Evolutionary conservation across 2,888 invertebrate species (phyloP).

Genomic region (Heliothis peltigera): DNA sequence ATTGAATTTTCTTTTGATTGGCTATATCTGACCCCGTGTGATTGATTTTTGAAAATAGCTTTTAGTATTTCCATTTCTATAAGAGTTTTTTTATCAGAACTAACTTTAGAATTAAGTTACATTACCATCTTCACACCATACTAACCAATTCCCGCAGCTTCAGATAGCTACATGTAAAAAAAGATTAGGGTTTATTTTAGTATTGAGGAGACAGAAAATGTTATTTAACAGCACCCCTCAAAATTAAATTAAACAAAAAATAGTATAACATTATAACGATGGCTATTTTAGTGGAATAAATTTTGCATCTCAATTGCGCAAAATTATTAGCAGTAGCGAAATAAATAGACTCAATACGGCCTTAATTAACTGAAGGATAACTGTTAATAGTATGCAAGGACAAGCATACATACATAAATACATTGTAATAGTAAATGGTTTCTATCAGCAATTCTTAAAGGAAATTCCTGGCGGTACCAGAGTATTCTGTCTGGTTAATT

Average conservation of each 20-base stretch:
- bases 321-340: not conserved
- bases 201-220: too few relatives aligned
- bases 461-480: slow-evolving; percentile 27
- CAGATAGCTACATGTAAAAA: too few relatives aligned
- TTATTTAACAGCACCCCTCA: not conserved
- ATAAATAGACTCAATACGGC: slow-evolving; percentile 5
- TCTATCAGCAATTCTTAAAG: slow-evolving; percentile 45
- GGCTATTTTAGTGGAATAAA: too few relatives aligned
- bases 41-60: not conserved
- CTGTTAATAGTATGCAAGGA: slow-evolving; percentile 4
- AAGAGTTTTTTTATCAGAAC: too few relatives aligned
- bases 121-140: too few relatives aligned
- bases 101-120: too few relatives aligned
- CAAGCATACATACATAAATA: slow-evolving; percentile 11
- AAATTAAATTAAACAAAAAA: not conserved
- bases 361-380: slow-evolving; percentile 14
- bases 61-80: not conserved
- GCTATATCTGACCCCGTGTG: slow-evolving; percentile 13
- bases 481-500: slow-evolving; percentile 57
- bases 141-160: too few relatives aligned
- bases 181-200: too few relatives aligned
- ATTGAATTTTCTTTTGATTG: slow-evolving; percentile 38
- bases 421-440: slow-evolving; percentile 17
- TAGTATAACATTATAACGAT: not conserved
- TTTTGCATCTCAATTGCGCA: slow-evolving; percentile 1